Conservation (phyloP, 2,113 vertebrate species). For the Sinocyclocheilus rhinocerous region DNA sequence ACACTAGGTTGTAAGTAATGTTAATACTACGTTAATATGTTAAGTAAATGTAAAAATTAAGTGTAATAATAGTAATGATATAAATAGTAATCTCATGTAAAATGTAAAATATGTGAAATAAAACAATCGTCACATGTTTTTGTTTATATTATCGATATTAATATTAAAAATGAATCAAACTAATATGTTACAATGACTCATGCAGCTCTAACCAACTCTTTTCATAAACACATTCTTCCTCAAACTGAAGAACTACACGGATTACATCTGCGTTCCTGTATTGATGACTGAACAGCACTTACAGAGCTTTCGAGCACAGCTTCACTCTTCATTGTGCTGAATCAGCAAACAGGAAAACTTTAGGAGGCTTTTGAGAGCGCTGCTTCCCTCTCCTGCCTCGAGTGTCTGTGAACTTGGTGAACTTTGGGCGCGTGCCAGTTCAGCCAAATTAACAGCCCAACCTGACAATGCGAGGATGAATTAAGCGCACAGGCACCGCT, state of each 20-base stretch:
- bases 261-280: neutral
- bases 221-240: neutral
- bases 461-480: neutral
- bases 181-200: neutral
- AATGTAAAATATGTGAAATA: too few relatives aligned
- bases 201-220: neutral
- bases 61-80: too few relatives aligned
- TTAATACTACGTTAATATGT: too few relatives aligned
- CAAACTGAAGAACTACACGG: neutral
- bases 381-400: slow-evolving; percentile 22
- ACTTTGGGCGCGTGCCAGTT: slow-evolving; percentile 32
- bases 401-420: slow-evolving; percentile 40
- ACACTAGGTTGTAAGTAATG: too few relatives aligned
- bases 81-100: too few relatives aligned
- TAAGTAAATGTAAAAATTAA: too few relatives aligned
- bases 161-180: neutral
- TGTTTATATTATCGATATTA: neutral
- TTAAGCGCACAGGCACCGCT: slow-evolving; percentile 26
- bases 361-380: slow-evolving; percentile 22
- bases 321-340: slow-evolving; percentile 10
- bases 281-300: neutral
- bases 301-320: neutral
- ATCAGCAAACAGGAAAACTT: slow-evolving; percentile 40
- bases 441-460: slow-evolving; percentile 29
- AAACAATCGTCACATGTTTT: neutral